phyloP scores from a whole-genome alignment of 2,113 vertebrate genomes.

The Dipodomys merriami region DNA sequence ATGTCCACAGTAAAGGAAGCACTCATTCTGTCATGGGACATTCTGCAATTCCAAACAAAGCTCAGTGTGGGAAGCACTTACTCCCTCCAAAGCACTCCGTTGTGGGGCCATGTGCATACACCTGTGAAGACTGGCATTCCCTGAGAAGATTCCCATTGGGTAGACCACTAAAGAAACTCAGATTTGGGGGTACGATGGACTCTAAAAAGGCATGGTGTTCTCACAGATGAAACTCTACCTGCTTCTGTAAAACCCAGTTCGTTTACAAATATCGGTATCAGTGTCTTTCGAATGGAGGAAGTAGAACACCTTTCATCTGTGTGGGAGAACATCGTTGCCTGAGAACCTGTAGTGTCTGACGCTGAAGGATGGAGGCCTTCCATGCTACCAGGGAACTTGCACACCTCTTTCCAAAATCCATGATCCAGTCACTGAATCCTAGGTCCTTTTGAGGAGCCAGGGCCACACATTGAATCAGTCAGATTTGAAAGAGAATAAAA shows the following conservation, averaged over 20 bases:
- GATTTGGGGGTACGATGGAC: accelerated
- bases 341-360: background rate
- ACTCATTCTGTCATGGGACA: background rate
- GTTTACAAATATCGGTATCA: background rate
- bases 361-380: background rate
- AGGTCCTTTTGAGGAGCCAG: background rate
- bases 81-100: background rate
- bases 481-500: background rate
- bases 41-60: background rate
- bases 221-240: background rate
- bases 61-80: background rate
- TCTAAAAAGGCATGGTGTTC: background rate
- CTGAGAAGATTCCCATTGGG: background rate
- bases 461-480: background rate
- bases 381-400: background rate
- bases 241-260: background rate
- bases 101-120: too few relatives aligned
- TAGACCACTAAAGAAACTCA: background rate
- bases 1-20: background rate
- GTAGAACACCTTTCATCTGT: background rate
- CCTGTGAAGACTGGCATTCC: background rate
- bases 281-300: background rate
- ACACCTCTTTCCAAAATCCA: background rate
- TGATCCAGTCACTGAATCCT: background rate
- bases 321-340: background rate